Evolutionary conservation across 2,888 invertebrate genomes (phyloP), one percentile per base, ranked within the genome.

Genomic region (Pristionchus fissidentatus): DNA sequence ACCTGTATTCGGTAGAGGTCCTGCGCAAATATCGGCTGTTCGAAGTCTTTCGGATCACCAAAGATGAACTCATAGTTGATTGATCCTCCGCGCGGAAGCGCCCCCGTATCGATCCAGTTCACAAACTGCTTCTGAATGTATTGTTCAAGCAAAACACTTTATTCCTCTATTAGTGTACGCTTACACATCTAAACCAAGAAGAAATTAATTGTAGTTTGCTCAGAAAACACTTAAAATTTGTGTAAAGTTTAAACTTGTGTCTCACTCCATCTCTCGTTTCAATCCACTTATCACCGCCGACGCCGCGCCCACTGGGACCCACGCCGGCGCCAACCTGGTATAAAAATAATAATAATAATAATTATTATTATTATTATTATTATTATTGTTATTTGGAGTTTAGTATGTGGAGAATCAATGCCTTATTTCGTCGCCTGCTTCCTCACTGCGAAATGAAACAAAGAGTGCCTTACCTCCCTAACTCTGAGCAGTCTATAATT

Each of bases 21-120:
- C 52, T 82, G 82, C 29, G 66, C 82, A 38, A 82, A 82, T 32
- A 66, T 82, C 22, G 82, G 82, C n/a, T 70, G 66, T 19, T 52
- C 82, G 46, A 82, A 82, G 19, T 82, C 82, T 3, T 70, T 32
- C 3, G 82, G 82, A 32, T 82, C 82, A 19, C 70, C 82, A 29
- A 82, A 70, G 2, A 82, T 29, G 38, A 82, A 70, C 26, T 82
- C 82, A 29, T 82, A 82, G 19, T 66, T 70, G 52, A 82, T 70
- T 26, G 29, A 52, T 10, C 70, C 70, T 8, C 52, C 49, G 1
- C 82, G 66, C 0, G 49, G 35, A 70, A 70, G 32, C 5, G 70
- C 32, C 3, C 70, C 82, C 8, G 26, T 49, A 26, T 82, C 82
- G 52, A 82, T 70, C 38, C 66, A 82, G 82, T 82, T 82, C 49